Percentiles rank a stretch among this genome's conserved stretches.
phyloP scores from a whole-genome alignment of 2,888 invertebrate genomes.

The Therioaphis trifolii region DNA sequence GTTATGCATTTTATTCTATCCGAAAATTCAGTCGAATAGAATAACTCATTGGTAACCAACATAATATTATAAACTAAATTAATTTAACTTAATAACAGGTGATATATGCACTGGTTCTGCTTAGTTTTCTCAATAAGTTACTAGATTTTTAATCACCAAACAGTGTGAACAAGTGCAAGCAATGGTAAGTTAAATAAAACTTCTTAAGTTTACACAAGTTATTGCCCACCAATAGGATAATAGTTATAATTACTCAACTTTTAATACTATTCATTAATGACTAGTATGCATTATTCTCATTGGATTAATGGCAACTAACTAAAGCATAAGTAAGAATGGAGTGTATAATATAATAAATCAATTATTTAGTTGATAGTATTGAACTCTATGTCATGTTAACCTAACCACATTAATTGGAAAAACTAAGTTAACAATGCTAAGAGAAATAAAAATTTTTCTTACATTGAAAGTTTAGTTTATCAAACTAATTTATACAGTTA shows the following conservation, averaged over 20 bases:
- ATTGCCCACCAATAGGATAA: slow-evolving; percentile 19
- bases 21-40: background rate
- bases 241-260: slow-evolving; percentile 30
- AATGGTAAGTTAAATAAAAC: background rate
- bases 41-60: slow-evolving; percentile 24
- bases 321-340: background rate
- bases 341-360: background rate
- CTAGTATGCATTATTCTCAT: slow-evolving; percentile 40
- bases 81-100: background rate
- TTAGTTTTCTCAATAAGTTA: background rate
- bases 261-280: slow-evolving; percentile 49
- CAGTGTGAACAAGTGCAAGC: background rate
- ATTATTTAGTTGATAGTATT: no score
- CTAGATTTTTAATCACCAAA: background rate
- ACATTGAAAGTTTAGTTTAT: no score
- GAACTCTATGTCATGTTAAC: no score
- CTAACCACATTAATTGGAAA: no score
- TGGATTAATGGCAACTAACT: slow-evolving; percentile 44
- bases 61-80: slow-evolving; percentile 4
- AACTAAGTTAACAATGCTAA: no score
- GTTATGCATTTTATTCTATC: background rate
- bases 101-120: background rate
- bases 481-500: background rate
- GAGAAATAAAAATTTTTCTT: no score
- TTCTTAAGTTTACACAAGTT: background rate